Evolutionary conservation across 2,888 invertebrate species (phyloP).

Genomic region (Amiota communis): DNA sequence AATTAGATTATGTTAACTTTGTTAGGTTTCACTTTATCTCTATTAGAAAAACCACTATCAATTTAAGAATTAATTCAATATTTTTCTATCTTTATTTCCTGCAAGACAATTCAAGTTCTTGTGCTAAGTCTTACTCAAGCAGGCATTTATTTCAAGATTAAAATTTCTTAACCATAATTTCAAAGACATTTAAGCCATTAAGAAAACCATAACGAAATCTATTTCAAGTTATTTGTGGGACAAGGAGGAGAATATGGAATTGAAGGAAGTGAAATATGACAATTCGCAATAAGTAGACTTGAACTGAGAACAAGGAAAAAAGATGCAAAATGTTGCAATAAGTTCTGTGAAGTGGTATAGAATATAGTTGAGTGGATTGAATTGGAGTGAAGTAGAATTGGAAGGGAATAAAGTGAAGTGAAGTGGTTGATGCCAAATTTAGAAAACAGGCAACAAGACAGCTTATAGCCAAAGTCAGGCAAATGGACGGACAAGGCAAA

Average conservation of each 20-base stretch:
- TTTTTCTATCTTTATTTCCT: neutral
- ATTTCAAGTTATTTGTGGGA: neutral
- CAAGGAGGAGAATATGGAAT: neutral
- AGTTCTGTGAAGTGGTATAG: too few relatives aligned
- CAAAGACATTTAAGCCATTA: neutral
- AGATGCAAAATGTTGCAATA: neutral
- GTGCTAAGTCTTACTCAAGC: neutral
- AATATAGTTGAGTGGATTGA: neutral
- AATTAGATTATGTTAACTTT: too few relatives aligned
- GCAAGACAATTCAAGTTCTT: neutral
- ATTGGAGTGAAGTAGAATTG: neutral
- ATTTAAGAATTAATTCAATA: slow-evolving; percentile 13
- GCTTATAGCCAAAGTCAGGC: neutral
- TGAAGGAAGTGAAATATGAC: slow-evolving; percentile 16
- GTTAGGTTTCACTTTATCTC: too few relatives aligned
- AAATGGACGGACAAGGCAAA: neutral
- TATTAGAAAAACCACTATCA: slow-evolving; percentile 8
- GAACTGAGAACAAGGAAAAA: neutral
- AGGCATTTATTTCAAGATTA: slow-evolving; percentile 13
- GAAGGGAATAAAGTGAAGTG: slow-evolving; percentile 2
- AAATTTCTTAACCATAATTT: slow-evolving; percentile 10
- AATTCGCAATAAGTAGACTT: slow-evolving; percentile 13
- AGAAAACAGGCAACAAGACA: slow-evolving; percentile 11
- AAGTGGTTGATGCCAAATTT: slow-evolving; percentile 17
- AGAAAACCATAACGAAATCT: slow-evolving; percentile 15